Conservation (phyloP, 2,113 vertebrate genomes). For the rat (Rattus norvegicus) region DNA sequence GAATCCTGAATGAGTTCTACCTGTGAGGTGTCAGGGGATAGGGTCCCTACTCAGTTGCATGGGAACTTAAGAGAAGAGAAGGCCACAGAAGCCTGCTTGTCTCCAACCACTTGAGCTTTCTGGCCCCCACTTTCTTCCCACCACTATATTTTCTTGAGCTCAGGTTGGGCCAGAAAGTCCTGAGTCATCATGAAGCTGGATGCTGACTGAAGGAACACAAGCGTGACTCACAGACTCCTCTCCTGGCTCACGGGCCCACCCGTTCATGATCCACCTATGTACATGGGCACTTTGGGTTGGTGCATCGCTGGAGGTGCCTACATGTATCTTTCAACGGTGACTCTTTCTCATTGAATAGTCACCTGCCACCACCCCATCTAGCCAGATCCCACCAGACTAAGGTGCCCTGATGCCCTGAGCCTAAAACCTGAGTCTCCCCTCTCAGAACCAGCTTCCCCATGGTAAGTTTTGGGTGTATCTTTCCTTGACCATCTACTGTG, state of each 20-base stretch:
- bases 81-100: not conserved
- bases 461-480: not conserved
- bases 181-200: slow-evolving; percentile 34
- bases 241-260: not conserved
- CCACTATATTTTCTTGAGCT: not conserved
- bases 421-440: not conserved
- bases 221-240: not conserved
- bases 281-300: not conserved
- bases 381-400: not conserved
- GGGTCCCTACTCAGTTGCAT: fast-evolving
- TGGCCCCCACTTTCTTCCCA: not conserved
- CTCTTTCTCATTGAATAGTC: not conserved
- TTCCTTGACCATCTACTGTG: not conserved
- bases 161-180: not conserved
- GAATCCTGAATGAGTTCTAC: not conserved
- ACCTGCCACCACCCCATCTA: not conserved
- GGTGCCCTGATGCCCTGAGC: not conserved
- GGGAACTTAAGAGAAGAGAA: not conserved
- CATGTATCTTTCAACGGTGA: not conserved
- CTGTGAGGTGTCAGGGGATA: not conserved
- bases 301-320: not conserved
- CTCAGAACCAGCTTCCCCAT: not conserved
- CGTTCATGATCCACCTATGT: not conserved
- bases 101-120: not conserved
- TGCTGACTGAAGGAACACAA: not conserved